These are phyloP conservation scores for Drosophila mauritiana DNA, from an alignment of 1,140 invertebrate genomes.

Conservation along the genomic window DNA sequence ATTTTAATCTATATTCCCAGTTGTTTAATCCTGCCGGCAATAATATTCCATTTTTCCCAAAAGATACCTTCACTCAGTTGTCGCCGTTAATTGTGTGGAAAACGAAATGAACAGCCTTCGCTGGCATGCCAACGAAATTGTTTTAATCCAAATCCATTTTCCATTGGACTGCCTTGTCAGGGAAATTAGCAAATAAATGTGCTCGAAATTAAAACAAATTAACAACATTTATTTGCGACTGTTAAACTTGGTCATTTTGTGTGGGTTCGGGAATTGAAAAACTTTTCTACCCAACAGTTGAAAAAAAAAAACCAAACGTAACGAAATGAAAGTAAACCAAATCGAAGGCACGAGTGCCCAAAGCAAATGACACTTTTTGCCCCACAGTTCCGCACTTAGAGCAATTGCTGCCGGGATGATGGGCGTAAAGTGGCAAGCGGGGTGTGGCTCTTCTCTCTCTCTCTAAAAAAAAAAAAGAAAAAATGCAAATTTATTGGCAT, in stretches of 20 bases:
- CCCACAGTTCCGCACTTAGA: conserved; percentile 32
- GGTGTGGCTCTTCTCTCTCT: neutral
- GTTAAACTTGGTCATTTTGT: conserved; percentile 71
- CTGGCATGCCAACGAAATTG: conserved; percentile 8
- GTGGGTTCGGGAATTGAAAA: conserved; percentile 70
- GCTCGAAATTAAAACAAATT: conserved; percentile 76
- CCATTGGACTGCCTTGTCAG: conserved; percentile 39
- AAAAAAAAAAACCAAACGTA: conserved; percentile 19
- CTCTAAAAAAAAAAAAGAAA: conserved; percentile 1
- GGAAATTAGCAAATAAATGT: conserved; percentile 68
- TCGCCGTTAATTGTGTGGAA: conserved; percentile 34
- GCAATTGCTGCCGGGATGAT: conserved; percentile 32
- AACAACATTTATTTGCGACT: conserved; percentile 78
- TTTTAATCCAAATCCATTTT: conserved; percentile 43
- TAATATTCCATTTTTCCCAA: neutral
- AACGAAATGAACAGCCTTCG: conserved; percentile 31
- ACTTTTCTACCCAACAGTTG: conserved; percentile 38
- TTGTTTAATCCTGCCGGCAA: neutral
- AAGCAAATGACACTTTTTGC: conserved; percentile 68
- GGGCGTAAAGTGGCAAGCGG: neutral
- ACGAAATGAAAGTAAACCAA: conserved; percentile 56
- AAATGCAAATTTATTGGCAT: conserved; percentile 81
- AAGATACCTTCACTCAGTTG: conserved; percentile 9
- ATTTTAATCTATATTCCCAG: conserved; percentile 9
- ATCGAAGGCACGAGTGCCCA: conserved; percentile 63